Evolutionary conservation across 2,113 vertebrate genomes (phyloP), one percentile per base, ranked within the genome.

Genomic region (Pterophyllum scalare): DNA sequence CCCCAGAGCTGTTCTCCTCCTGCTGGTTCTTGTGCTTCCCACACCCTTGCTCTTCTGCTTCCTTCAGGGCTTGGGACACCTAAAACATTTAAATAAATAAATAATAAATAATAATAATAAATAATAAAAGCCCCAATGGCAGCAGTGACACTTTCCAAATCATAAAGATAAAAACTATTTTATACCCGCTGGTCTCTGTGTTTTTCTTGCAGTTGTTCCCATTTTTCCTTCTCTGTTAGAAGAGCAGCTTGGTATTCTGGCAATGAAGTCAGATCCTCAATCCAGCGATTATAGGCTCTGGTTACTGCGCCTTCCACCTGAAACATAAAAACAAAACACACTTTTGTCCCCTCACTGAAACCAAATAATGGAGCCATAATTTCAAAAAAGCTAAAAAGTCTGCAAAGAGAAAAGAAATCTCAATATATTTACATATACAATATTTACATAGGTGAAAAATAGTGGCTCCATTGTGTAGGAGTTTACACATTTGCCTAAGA

Each of bases 221-320:
- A 98, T 75, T 96, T 96, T 75, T 95, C 95, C 82, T 83, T 93
- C 61, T 97, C 97, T 24, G n/a, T 62, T 88, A 96, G 96, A 31
- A 99, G 82, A 43, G 80, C 94, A 22, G 93, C 81, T 93, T 97
- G 97, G 83, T 97, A 98, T 88, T 99, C 97, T 54, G 97, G 94
- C 19, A 98, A 94, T 7, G 95, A 95, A 31, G 96, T 95, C 87
- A 99, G 88, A 84, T 98, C 97, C 79, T 97, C 95, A 43, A 97
- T 91, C 97, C 98, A 99, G 59, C 91, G 95, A 62, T 79, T 87
- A 79, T 87, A 96, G 70, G 97, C 97, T 83, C 96, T 96, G 4
- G 95, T 96, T 90, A 99, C 94, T 52, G 97, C 96, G 28, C 87
- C 91, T 95, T 98, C 97, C 83, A 99, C 95, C 98, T 98, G 87